Percentiles rank a stretch among this genome's conserved stretches.
Evolutionary conservation across 2,888 invertebrate genomes (phyloP).

Genomic region (Celastrina argiolus): DNA sequence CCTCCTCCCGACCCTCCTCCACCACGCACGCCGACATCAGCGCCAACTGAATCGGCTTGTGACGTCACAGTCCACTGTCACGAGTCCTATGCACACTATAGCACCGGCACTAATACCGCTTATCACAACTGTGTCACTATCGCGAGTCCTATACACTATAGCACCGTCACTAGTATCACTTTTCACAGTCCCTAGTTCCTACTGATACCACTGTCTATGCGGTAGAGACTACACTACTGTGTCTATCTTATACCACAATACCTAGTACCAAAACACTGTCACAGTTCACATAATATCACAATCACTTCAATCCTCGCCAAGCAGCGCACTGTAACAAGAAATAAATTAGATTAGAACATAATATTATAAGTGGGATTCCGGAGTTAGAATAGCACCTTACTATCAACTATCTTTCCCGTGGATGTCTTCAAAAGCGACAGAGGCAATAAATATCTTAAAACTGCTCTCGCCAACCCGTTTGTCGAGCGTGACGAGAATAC

Average conservation of each 20-base stretch:
- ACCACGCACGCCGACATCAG: slow-evolving; percentile 66
- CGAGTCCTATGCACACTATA: neutral
- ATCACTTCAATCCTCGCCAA: neutral
- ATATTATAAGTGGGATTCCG: too few species aligned
- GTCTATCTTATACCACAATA: neutral
- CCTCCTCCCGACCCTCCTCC: slow-evolving; percentile 62
- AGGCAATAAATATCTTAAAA: too few species aligned
- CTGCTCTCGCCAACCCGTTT: too few species aligned
- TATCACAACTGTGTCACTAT: neutral
- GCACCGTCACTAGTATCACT: slow-evolving; percentile 2
- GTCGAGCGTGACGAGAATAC: too few species aligned
- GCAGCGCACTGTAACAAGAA: neutral
- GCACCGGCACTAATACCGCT: neutral
- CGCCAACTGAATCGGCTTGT: too few species aligned
- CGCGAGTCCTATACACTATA: neutral
- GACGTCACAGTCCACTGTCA: neutral
- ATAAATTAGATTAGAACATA: neutral
- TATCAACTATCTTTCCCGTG: too few species aligned
- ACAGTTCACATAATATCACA: neutral
- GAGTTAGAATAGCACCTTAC: too few species aligned
- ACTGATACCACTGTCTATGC: neutral
- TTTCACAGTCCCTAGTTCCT: neutral
- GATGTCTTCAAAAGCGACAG: too few species aligned
- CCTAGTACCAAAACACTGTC: neutral
- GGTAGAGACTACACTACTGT: too few species aligned